These are phyloP conservation scores for Dicrostonyx torquatus DNA, from an alignment of 2,797 vertebrate species.

Conservation along the genomic window DNA sequence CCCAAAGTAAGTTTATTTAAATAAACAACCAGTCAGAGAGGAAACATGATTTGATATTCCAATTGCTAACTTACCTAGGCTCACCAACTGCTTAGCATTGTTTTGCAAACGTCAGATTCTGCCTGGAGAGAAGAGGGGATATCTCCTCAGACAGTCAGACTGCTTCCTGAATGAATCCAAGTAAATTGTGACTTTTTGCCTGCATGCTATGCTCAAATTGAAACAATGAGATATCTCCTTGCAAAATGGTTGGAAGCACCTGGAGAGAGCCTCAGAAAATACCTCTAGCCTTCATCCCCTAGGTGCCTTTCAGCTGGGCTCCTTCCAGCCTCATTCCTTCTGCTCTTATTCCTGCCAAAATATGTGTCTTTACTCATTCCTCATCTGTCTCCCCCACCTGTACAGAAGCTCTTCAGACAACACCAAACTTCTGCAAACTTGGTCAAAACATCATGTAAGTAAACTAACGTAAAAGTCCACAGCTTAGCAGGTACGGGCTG, in stretches of 20 bases:
- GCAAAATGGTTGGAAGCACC: rapidly evolving
- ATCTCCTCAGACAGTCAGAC: background rate
- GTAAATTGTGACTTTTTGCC: slow-evolving; percentile 45
- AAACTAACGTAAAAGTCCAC: background rate
- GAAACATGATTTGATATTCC: background rate
- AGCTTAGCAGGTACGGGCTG: background rate
- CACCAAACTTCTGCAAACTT: background rate
- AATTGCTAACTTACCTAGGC: background rate
- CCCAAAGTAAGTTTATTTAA: slow-evolving; percentile 25
- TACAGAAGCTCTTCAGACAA: background rate
- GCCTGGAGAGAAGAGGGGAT: rapidly evolving
- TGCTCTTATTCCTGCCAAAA: background rate
- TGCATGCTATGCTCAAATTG: background rate
- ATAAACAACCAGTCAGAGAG: background rate
- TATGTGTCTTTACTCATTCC: background rate
- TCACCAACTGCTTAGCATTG: background rate
- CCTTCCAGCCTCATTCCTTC: background rate
- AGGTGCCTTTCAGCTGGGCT: rapidly evolving
- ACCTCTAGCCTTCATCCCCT: background rate
- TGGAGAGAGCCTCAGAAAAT: background rate
- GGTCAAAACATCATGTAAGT: background rate
- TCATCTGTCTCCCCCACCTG: background rate
- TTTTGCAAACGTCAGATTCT: background rate
- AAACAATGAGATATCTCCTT: background rate
- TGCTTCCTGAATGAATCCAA: slow-evolving; percentile 57